Percentiles rank a stretch among this genome's conserved stretches.
Evolutionary conservation across 1,140 invertebrate species (phyloP).

Genomic region (Littorina saxatilis): DNA sequence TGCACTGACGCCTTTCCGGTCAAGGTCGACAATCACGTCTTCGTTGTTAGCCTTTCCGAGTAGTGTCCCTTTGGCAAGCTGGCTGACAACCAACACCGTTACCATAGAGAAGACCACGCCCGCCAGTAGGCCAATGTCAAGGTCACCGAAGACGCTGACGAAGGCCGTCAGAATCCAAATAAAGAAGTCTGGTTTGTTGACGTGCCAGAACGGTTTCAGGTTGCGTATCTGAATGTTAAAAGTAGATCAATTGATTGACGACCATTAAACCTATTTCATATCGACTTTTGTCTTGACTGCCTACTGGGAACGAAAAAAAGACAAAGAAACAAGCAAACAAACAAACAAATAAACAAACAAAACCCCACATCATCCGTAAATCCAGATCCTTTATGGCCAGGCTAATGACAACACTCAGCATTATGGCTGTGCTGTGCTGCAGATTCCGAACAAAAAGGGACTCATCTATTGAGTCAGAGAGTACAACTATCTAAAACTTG

Average conservation of each 20-base stretch:
- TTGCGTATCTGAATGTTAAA: constrained; percentile 74
- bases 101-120: constrained; percentile 63
- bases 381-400: constrained; percentile 66
- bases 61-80: constrained; percentile 17
- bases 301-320: no score
- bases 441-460: no score
- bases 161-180: constrained; percentile 64
- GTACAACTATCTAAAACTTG: no score
- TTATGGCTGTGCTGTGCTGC: no score
- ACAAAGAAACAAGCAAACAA: no score
- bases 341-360: no score
- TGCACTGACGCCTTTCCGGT: not conserved
- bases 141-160: constrained; percentile 56
- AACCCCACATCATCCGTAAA: constrained; percentile 85
- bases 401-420: constrained; percentile 68
- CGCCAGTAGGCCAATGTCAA: constrained; percentile 62
- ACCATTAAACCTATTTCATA: no score
- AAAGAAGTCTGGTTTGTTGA: constrained; percentile 68
- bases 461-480: no score
- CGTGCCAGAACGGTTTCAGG: constrained; percentile 60
- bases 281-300: no score
- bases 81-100: constrained; percentile 52
- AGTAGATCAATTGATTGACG: no score
- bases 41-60: constrained; percentile 20
- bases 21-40: not conserved